These are phyloP conservation scores for Rhadinocentrus ornatus DNA, from an alignment of 2,797 vertebrate species.

Conservation along the genomic window DNA sequence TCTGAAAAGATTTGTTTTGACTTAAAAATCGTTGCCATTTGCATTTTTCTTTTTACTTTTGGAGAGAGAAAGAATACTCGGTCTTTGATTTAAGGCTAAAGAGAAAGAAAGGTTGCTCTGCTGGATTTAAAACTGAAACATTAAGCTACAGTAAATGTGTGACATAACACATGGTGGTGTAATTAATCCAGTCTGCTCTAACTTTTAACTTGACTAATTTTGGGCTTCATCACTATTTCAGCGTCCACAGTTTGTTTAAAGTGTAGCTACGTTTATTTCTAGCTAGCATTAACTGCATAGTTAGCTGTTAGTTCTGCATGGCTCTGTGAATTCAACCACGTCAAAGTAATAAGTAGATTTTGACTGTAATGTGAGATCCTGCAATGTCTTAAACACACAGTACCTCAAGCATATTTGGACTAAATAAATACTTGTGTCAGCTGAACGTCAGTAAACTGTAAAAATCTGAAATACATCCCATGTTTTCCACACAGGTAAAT, in stretches of 20 bases:
- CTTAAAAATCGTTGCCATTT: no score
- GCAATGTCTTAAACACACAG: neutral
- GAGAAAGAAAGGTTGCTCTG: neutral
- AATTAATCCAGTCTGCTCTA: neutral
- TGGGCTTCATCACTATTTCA: neutral
- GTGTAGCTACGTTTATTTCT: neutral
- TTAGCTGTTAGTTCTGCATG: neutral
- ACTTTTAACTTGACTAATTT: conserved; percentile 4
- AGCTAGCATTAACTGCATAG: conserved; percentile 7
- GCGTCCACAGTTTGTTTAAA: conserved; percentile 21
- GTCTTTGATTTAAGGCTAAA: neutral
- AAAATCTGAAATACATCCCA: conserved; percentile 9
- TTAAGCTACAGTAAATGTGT: neutral
- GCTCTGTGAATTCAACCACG: neutral
- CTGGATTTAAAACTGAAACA: conserved; percentile 6
- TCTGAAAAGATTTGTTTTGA: conserved; percentile 12
- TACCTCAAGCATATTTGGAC: neutral
- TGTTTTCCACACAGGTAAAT: conserved; percentile 9
- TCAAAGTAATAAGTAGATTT: neutral
- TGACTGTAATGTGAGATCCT: neutral
- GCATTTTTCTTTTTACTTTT: neutral
- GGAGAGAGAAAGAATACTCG: neutral
- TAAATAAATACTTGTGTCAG: neutral
- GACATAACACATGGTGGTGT: conserved; percentile 2
- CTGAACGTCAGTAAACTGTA: neutral